Base-by-base conservation (phyloP, 2,797 vertebrate genomes). In the Carapus acus region DNA sequence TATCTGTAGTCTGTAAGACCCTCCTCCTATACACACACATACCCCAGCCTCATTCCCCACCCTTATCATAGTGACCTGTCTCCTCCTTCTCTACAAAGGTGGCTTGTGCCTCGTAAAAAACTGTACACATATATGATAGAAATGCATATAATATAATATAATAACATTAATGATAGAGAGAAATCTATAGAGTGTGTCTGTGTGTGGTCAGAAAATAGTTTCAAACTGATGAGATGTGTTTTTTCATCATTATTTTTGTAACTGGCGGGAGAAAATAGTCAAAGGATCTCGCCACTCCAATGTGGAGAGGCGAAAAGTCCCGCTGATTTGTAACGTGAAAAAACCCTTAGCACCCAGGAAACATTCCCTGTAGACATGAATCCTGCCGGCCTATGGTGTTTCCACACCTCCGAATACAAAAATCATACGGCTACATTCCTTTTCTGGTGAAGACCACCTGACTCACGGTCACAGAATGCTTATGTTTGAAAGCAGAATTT, bases 41-140 rank as follows among this genome's bases (percentile, higher is more conserved):
- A 29, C 11, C n/a, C n/a, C n/a, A n/a, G n/a, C n/a, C n/a, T n/a
- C n/a, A n/a, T n/a, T n/a, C n/a, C n/a, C 24, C 24, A 4, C 31
- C 9, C 65, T 48, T 59, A 77, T 77, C 67, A 79, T 75, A 83
- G 80, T 89, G 89, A 90, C 83, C 88, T 82, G 85, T 88, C 88
- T 89, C 87, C 84, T 88, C 82, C 87, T 89, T 89, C 89, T 81
- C 71, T 90, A 90, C 67, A 92, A 27, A 90, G 86, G 86, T 90
- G 91, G 89, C 90, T 84, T 91, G 91, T 95, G 92, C 93, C 94
- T 98, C 90, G 56, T 77, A 67, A 88, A n/a, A 88, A 90, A 88
- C 87, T 82, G 88, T 92, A 90, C 86, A 84, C 87, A 81, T 81
- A 75, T 76, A 82, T 81, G 65, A 85, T 84, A 85, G 78, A 86